Base-by-base conservation (phyloP, 2,113 vertebrate genomes). In the Apus apus region DNA sequence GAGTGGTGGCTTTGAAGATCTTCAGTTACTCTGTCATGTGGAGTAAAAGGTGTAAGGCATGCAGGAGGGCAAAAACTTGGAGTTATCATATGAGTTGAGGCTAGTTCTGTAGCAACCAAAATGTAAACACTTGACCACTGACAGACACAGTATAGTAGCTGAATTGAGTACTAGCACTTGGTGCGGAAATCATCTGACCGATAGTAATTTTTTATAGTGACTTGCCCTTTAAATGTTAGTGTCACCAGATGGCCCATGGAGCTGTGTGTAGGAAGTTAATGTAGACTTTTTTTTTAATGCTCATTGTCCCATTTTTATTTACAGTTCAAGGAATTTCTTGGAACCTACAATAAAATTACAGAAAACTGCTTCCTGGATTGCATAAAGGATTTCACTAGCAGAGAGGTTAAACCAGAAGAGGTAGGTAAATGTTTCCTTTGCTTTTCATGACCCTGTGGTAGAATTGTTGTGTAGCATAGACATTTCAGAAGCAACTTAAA, bases 291-390 rank as follows among this genome's bases (percentile, higher is more conserved):
- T 67, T 7, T 72, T 36, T 7, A 66, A 80, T 85, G 50, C 50
- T 96, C 27, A 88, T 67, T 68, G 43, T 95, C 72, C 79, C 12
- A 74, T 96, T 94, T 97, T 51, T 97, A 92, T 78, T 88, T 85
- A 4, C 72, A 99, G 99, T 99, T 99, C 94, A 99, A 99, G 85
- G 99, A 99, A 97, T 99, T 99, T 96, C 98, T 99, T 96, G 99
- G 99, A 85, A 99, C 99, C 4, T 99, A 99, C 97, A 99, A 99
- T 98, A 99, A 99, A 97, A 98, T 99, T 90, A 99, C 99, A 58
- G 99, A 99, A 95, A 99, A 98, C 96, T 99, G 99, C 94, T 99
- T 99, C 85, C 97, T 99, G 98, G 99, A 99, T 94, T 99, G 99
- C 74, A 98, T 99, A 86, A 99, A 99, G 96, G 99, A 99, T 91